Percentiles rank a stretch among this genome's conserved stretches.
These are phyloP conservation scores for Dicerorhinus sumatrensis DNA, from an alignment of 2,113 vertebrate genomes.

Conservation along the genomic window DNA sequence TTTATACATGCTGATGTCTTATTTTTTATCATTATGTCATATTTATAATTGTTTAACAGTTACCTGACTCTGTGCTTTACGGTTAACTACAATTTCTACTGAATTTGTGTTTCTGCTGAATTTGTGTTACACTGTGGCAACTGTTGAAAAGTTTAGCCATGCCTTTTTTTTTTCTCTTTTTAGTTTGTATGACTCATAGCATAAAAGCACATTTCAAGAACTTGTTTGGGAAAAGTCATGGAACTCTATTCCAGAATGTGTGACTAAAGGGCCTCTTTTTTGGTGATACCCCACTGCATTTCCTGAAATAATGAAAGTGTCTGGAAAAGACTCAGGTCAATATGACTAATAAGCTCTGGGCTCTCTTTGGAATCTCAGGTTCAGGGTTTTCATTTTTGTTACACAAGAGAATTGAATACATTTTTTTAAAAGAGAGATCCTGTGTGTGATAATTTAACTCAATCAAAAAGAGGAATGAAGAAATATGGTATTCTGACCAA, in stretches of 20 bases:
- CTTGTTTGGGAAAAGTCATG: constrained; percentile 22
- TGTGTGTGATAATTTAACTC: neutral
- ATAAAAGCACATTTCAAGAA: constrained; percentile 35
- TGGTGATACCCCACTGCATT: neutral
- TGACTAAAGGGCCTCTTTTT: neutral
- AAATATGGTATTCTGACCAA: neutral
- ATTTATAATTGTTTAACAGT: neutral
- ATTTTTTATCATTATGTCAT: neutral
- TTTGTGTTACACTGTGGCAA: neutral
- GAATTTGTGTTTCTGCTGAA: neutral
- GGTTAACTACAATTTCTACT: neutral
- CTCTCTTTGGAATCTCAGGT: neutral
- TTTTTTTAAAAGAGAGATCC: neutral
- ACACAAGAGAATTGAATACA: neutral
- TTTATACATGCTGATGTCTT: neutral
- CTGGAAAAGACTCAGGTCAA: constrained; percentile 23
- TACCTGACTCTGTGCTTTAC: neutral
- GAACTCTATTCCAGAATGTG: constrained; percentile 1
- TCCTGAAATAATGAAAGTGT: constrained; percentile 25
- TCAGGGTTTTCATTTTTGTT: neutral
- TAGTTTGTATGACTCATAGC: constrained; percentile 63
- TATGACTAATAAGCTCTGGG: neutral
- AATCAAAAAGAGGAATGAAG: constrained; percentile 10
- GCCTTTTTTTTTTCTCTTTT: neutral
- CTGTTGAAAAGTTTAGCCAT: neutral